These are phyloP conservation scores for Pocota personata DNA, from an alignment of 2,888 invertebrate species.

Conservation along the genomic window DNA sequence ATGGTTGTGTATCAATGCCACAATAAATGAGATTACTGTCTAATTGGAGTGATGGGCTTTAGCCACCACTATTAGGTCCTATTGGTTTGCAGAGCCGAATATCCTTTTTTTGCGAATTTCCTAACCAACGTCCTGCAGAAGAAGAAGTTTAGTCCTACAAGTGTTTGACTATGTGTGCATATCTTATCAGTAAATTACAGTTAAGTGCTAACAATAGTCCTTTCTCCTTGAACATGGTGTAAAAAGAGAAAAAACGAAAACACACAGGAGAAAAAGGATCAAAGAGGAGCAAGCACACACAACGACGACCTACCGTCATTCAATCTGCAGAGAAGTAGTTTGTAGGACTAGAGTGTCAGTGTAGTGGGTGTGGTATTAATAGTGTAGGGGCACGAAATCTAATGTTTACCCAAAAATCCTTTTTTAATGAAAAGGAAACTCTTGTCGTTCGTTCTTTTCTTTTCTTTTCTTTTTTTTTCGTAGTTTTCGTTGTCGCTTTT, in stretches of 20 bases:
- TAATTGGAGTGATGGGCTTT: constrained; percentile 45
- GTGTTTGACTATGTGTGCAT: constrained; percentile 70
- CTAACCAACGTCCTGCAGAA: not conserved
- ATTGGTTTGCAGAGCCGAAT: constrained; percentile 8
- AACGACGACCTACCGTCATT: not conserved
- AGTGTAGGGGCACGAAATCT: constrained; percentile 18
- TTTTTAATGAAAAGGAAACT: constrained; percentile 68
- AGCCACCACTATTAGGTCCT: not conserved
- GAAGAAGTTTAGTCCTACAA: constrained; percentile 59
- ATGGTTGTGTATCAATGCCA: constrained; percentile 41
- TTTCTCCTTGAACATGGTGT: constrained; percentile 59
- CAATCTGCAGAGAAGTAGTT: not conserved
- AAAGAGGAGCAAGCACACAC: not conserved
- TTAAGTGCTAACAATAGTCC: constrained; percentile 72
- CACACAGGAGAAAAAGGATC: not conserved
- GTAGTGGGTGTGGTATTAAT: not conserved
- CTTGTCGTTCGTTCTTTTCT: not conserved
- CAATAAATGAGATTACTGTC: constrained; percentile 59
- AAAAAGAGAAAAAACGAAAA: constrained; percentile 20
- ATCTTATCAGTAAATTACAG: constrained; percentile 74
- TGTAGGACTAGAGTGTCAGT: not conserved
- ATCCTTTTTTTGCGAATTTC: not conserved
- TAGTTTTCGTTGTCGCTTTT: constrained; percentile 8
- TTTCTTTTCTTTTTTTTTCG: not conserved
- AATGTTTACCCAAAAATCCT: constrained; percentile 51